Evolutionary conservation across 2,888 invertebrate genomes (phyloP), one percentile per base, ranked within the genome.

Genomic region (Cosmia pyralina): DNA sequence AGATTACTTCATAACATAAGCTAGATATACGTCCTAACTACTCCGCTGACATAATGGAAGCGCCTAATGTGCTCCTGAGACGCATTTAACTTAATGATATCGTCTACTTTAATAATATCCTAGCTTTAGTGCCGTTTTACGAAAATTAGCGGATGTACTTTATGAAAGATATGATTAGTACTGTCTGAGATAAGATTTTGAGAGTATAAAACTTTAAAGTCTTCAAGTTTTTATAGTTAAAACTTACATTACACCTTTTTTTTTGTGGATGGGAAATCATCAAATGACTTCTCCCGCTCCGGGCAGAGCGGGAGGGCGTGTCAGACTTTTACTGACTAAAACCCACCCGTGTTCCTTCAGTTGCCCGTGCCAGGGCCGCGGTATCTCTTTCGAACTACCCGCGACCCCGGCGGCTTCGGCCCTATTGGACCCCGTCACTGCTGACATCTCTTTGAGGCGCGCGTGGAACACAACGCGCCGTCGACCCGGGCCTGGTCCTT

Each of bases 11-110:
- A 58, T 75, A 75, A 74, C 60, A 55, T 75, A 69, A 79, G 68
- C 70, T 72, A 65, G 79, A 80, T 70, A 57, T 71, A 83, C 69
- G 70, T 41, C 58, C 55, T 75, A 82, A 85, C 70, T 84, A 77
- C 72, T 74, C 48, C 59, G 19, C 65, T 78, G 75, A 84, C 84
- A 69, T 84, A 75, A 79, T 72, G 74, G 68, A 77, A 67, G 65
- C 38, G 62, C 69, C 77, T 84, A 85, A 85, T 86, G 82, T 73
- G 41, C 77, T 77, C 78, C 57, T 60, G 78, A 84, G 85, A 84
- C 83, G 69, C 86, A 79, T 84, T 86, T 82, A 80, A 80, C 58
- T 84, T 86, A 86, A 84, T 86, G 67, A 70, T 82, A 66, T 75
- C 79, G 75, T 76, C 69, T 84, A 74, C 75, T 82, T 86, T 80